Conservation (phyloP, 2,113 vertebrate genomes). For the Aythya baeri region DNA sequence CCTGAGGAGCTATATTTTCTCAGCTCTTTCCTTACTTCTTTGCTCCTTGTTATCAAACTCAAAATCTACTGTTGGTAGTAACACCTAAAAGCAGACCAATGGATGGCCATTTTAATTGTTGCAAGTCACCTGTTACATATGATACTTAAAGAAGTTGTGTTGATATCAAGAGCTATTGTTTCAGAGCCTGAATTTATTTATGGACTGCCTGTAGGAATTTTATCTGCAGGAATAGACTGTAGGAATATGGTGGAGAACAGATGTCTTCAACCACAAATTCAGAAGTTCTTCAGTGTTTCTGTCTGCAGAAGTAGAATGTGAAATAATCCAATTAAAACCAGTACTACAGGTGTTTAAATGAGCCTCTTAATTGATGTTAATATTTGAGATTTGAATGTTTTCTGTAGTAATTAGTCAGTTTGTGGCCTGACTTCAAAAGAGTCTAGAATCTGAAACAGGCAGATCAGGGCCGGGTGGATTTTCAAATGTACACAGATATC, state of each 20-base stretch:
- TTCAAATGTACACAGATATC: neutral
- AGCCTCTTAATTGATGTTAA: neutral
- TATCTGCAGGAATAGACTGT: neutral
- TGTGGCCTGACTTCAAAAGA: neutral
- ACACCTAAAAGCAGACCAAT: neutral
- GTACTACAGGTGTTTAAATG: neutral
- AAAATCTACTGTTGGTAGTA: neutral
- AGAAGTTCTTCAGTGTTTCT: neutral
- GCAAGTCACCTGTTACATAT: neutral
- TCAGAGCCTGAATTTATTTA: neutral
- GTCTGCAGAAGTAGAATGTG: neutral
- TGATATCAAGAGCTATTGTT: neutral
- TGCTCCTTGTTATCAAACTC: neutral
- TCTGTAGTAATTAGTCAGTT: neutral
- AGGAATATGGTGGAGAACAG: neutral
- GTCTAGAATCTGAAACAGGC: neutral
- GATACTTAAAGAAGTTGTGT: neutral
- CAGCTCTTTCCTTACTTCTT: neutral
- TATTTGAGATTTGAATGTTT: neutral
- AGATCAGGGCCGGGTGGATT: neutral
- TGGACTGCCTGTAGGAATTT: neutral
- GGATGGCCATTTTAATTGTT: neutral
- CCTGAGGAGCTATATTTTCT: neutral
- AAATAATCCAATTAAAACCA: neutral
- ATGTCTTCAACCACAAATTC: neutral